phyloP scores from a whole-genome alignment of 2,888 invertebrate species.

The Chirona hameri region DNA sequence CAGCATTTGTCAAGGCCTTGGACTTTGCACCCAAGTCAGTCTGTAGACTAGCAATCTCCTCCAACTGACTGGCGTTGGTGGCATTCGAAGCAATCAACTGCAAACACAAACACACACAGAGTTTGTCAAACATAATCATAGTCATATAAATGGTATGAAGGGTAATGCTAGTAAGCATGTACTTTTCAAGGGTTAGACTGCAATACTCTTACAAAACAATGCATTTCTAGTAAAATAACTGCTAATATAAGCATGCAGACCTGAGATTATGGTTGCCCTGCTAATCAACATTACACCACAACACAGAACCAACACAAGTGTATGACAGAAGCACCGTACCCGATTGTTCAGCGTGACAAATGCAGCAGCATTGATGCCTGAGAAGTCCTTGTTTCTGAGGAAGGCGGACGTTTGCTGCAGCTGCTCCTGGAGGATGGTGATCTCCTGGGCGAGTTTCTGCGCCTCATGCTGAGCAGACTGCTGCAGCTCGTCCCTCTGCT shows the following conservation, averaged over 20 bases:
- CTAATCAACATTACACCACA: no score
- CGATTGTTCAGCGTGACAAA: not conserved
- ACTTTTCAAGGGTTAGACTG: no score
- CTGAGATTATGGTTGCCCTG: no score
- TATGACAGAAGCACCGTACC: no score
- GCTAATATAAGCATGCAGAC: no score
- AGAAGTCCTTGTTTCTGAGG: conserved; percentile 1
- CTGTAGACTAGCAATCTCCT: not conserved
- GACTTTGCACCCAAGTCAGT: not conserved
- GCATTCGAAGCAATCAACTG: not conserved
- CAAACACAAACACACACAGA: not conserved
- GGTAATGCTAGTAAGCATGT: no score
- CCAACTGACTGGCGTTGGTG: not conserved
- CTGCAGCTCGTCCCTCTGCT: not conserved
- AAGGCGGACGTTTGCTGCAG: not conserved
- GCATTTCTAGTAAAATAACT: no score
- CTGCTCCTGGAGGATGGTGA: not conserved
- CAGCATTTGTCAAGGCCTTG: not conserved
- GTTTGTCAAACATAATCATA: no score
- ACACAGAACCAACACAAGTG: no score
- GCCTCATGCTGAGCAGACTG: not conserved
- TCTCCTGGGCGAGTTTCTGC: not conserved
- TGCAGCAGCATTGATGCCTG: not conserved
- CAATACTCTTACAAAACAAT: no score
- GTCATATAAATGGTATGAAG: no score